These are phyloP conservation scores for Drosophila birchii DNA, from an alignment of 2,888 invertebrate species.

Conservation along the genomic window DNA sequence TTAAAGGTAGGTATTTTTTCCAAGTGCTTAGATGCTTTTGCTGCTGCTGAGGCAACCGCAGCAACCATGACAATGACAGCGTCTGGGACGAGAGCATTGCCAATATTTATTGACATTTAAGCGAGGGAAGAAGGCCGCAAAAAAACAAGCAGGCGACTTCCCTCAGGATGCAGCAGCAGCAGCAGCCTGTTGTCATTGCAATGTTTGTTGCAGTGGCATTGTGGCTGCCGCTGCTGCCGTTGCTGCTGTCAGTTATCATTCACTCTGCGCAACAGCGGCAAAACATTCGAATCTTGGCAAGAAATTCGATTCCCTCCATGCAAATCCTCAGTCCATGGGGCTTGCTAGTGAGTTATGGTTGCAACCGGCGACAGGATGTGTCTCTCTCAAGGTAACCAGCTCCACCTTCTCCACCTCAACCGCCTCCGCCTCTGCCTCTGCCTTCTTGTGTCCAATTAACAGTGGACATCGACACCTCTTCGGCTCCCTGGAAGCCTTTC, in stretches of 20 bases:
- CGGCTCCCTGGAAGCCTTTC: constrained; percentile 20
- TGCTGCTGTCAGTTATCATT: constrained; percentile 80
- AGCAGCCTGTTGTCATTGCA: constrained; percentile 42
- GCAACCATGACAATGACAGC: constrained; percentile 50
- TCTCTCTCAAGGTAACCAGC: constrained; percentile 31
- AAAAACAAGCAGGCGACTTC: constrained; percentile 44
- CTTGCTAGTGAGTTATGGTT: constrained; percentile 26
- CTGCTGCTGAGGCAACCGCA: constrained; percentile 23
- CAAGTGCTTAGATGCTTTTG: constrained; percentile 4
- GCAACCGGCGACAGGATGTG: constrained; percentile 37
- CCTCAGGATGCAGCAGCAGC: constrained; percentile 53
- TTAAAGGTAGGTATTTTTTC: too few relatives aligned
- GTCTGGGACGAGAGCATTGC: constrained; percentile 55
- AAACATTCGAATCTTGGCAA: constrained; percentile 29
- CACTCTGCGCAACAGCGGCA: constrained; percentile 67
- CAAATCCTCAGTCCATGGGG: constrained; percentile 24
- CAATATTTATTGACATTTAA: constrained; percentile 81
- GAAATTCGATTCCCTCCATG: constrained; percentile 46
- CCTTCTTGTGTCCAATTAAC: constrained; percentile 31
- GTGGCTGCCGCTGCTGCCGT: constrained; percentile 34
- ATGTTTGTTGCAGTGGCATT: constrained; percentile 21
- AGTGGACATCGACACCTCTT: constrained; percentile 41
- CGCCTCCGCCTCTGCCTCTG: background rate
- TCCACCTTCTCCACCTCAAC: background rate
- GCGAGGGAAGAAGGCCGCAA: constrained; percentile 47